These are phyloP conservation scores for Tragelaphus buxtoni DNA, from an alignment of 2,113 vertebrate species.

Conservation along the genomic window DNA sequence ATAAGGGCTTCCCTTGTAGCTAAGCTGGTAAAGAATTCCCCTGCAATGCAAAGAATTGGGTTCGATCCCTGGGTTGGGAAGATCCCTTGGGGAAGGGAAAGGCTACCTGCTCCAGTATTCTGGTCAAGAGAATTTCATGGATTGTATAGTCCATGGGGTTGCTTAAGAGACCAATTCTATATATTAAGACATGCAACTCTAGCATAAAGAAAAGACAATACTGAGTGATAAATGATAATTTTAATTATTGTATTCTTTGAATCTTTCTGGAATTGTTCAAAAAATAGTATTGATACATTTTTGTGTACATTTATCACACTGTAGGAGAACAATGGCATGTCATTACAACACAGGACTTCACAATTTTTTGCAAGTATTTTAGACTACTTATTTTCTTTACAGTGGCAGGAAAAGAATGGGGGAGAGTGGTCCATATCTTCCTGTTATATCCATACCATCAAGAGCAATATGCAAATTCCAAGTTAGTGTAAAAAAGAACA, in stretches of 20 bases:
- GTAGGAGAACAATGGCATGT: background rate
- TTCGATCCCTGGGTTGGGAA: background rate
- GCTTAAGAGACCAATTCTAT: background rate
- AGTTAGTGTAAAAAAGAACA: background rate
- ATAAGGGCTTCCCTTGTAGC: background rate
- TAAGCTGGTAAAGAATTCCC: background rate
- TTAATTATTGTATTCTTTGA: background rate
- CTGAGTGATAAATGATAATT: background rate
- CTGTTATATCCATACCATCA: background rate
- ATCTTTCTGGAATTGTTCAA: background rate
- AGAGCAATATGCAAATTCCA: background rate
- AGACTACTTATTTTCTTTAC: background rate
- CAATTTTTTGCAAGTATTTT: background rate
- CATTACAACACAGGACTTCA: background rate
- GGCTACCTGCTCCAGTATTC: background rate
- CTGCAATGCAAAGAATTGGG: background rate
- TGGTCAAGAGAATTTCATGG: background rate
- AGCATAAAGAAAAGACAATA: background rate
- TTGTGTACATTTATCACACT: background rate
- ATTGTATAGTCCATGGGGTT: background rate
- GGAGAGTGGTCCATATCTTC: background rate
- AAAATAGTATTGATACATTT: background rate
- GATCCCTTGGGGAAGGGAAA: background rate
- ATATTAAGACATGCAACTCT: background rate
- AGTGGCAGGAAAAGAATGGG: background rate